Evolutionary conservation across 2,888 invertebrate species (phyloP).

Genomic region (Herminia tarsipennalis): DNA sequence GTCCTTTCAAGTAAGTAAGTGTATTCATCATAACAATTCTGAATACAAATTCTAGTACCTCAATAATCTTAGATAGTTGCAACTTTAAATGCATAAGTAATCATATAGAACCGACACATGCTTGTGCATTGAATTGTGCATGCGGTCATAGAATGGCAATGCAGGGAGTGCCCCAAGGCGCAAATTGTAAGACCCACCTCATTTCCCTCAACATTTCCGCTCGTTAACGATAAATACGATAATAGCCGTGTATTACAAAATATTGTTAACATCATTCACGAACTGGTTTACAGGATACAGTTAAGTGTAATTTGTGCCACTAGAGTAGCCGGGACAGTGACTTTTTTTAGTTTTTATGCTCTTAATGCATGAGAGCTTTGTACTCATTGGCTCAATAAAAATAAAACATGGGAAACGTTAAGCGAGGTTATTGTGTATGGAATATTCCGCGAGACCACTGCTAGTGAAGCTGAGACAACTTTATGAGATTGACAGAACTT

Average conservation of each 20-base stretch:
- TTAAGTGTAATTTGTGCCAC: constrained; percentile 71
- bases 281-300: constrained; percentile 71
- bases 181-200: constrained; percentile 59
- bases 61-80: too few species aligned
- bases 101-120: constrained; percentile 7
- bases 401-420: constrained; percentile 46
- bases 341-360: constrained; percentile 44
- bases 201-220: constrained; percentile 71
- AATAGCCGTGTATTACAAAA: constrained; percentile 73
- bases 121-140: constrained; percentile 37
- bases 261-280: constrained; percentile 65
- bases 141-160: constrained; percentile 42
- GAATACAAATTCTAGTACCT: too few species aligned
- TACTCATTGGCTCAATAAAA: constrained; percentile 44
- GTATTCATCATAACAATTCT: too few species aligned
- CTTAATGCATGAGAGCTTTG: constrained; percentile 35
- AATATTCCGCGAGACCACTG: constrained; percentile 56
- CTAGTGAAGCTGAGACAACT: constrained; percentile 36
- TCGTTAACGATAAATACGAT: constrained; percentile 73
- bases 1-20: too few species aligned
- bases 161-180: constrained; percentile 62
- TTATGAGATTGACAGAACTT: too few species aligned
- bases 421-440: constrained; percentile 49
- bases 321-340: constrained; percentile 55
- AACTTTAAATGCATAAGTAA: too few species aligned